Evolutionary conservation across 2,113 vertebrate species (phyloP).

Genomic region (Lycocorax pyrrhopterus): DNA sequence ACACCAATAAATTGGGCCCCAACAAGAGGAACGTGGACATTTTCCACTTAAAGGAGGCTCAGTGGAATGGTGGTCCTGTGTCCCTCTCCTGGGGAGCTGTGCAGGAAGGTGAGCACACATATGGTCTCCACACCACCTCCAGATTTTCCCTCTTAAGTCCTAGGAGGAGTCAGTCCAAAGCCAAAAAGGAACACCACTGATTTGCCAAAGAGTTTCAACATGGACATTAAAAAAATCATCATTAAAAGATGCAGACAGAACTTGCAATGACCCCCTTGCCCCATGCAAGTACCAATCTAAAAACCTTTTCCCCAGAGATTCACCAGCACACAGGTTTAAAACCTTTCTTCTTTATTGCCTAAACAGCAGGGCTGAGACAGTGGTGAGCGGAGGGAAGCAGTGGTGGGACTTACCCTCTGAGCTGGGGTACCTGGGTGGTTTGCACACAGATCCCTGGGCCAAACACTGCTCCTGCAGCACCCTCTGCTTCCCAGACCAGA

Average conservation of each 20-base stretch:
- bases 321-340: background rate
- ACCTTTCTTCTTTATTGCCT: slow-evolving; percentile 5
- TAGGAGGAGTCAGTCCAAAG: background rate
- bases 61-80: background rate
- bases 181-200: background rate
- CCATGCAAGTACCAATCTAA: background rate
- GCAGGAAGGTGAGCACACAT: background rate
- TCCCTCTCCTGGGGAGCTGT: background rate
- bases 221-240: background rate
- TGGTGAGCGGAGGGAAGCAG: background rate
- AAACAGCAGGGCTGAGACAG: background rate
- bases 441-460: background rate
- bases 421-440: background rate
- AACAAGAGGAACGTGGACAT: rapidly evolving
- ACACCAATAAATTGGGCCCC: background rate
- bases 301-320: background rate
- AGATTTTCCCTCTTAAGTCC: background rate
- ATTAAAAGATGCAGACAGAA: background rate
- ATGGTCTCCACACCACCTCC: background rate
- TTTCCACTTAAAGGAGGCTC: background rate
- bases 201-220: background rate
- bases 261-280: background rate
- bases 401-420: background rate
- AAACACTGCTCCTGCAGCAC: background rate
- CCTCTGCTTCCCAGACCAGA: background rate